Evolutionary conservation across 2,888 invertebrate species (phyloP).

Genomic region (Polyommatus icarus): DNA sequence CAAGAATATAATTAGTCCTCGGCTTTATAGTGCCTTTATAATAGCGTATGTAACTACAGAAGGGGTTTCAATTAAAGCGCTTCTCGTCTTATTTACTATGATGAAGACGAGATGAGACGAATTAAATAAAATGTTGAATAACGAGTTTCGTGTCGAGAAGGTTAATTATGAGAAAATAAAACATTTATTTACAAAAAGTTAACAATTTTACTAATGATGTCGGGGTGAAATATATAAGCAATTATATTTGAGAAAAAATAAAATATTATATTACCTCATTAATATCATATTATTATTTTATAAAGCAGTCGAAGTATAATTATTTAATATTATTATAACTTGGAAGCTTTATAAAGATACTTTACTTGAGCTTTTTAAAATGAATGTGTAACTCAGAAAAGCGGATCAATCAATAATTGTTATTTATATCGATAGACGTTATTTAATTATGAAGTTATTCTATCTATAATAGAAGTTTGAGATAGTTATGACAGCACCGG

Average conservation of each 20-base stretch:
- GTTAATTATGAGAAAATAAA: neutral
- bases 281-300: too few relatives aligned
- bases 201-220: neutral
- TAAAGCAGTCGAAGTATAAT: too few relatives aligned
- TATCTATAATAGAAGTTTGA: neutral
- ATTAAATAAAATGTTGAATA: neutral
- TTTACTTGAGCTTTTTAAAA: too few relatives aligned
- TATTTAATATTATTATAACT: too few relatives aligned
- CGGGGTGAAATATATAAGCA: too few relatives aligned
- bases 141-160: neutral
- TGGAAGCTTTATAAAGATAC: too few relatives aligned
- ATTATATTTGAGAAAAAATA: too few relatives aligned
- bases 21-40: slow-evolving; percentile 26
- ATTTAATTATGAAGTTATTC: slow-evolving; percentile 12
- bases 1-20: slow-evolving; percentile 32
- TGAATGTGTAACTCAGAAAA: neutral
- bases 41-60: slow-evolving; percentile 6
- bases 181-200: neutral
- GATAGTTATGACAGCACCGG: neutral
- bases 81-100: slow-evolving; percentile 5
- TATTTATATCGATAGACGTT: neutral
- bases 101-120: neutral
- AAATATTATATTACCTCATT: too few relatives aligned
- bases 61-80: slow-evolving; percentile 13
- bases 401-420: slow-evolving; percentile 2